phyloP scores from a whole-genome alignment of 2,797 vertebrate species.

The Chlorospingus flavigularis region DNA sequence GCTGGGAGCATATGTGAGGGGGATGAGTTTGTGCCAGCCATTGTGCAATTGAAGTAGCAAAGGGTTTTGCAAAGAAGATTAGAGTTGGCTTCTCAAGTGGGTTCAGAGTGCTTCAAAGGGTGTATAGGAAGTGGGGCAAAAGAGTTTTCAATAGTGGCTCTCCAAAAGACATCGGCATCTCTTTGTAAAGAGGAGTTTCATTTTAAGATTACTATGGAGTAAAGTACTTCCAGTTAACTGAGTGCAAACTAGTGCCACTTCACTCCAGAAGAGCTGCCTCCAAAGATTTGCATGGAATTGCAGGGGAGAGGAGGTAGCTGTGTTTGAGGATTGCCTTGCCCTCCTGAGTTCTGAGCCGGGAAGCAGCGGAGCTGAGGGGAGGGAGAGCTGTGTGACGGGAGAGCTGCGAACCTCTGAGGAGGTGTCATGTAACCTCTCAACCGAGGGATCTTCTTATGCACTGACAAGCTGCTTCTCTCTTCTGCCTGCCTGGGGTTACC shows the following conservation, averaged over 20 bases:
- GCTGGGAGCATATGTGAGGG: neutral
- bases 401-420: neutral
- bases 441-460: neutral
- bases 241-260: neutral
- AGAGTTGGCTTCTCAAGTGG: neutral
- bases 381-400: neutral
- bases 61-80: neutral
- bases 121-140: neutral
- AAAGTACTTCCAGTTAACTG: neutral
- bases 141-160: neutral
- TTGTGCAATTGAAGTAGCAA: neutral
- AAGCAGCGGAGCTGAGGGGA: neutral
- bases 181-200: neutral
- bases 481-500: neutral
- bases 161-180: neutral
- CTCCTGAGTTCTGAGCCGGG: neutral
- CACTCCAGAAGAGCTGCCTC: neutral
- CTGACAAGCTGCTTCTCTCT: neutral
- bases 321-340: neutral
- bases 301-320: neutral
- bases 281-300: neutral
- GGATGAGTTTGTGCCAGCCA: neutral
- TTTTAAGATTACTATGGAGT: neutral
- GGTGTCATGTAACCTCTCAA: conserved; percentile 16
- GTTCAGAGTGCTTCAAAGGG: neutral